Evolutionary conservation across 2,888 invertebrate genomes (phyloP), one percentile per base, ranked within the genome.

Genomic region (Prosapia bicincta): DNA sequence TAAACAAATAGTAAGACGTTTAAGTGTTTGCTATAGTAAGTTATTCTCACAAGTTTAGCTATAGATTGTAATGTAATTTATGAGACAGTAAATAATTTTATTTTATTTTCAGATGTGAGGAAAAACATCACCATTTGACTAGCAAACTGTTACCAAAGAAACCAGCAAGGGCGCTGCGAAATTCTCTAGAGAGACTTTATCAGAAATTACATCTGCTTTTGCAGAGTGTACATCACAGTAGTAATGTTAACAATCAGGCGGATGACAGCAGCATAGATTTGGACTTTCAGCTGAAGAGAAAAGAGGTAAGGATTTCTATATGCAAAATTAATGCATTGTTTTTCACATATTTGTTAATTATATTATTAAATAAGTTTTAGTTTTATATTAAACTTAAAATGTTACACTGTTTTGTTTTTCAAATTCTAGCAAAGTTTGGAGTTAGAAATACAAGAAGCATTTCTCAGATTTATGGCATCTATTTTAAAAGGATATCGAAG

Each of bases 361-460:
- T 6, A 9, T 6, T 28, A 28, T 28, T 28, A 28, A 28, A 28
- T 28, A 28, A 28, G 5, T 54, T 43, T 66, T 32, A 30, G 75
- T 70, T 68, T 24, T 66, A 24, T 5, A 67, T 30, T 23, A 24
- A 9, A 26, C 10, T 23, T n/a, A n/a, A n/a, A n/a, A n/a, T n/a
- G n/a, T n/a, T n/a, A n/a, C n/a, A n/a, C n/a, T n/a, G n/a, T n/a
- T n/a, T n/a, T n/a, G 20, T 71, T 26, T 73, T 26, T 70, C 71
- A 66, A 30, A 28, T 68, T 77, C 20, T 72, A 96, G 91, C 92
- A 95, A 88, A 90, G 91, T 23, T 87, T 97, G 82, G 99, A 99
- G 84, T 87, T 96, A 81, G 93, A 95, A 85, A 98, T 99, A 79
- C 98, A 99, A 86, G 99, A 99, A 85, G 96, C 97, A 5, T 99